Conservation (phyloP, 2,797 vertebrate genomes). For the Aldrovandia affinis region DNA sequence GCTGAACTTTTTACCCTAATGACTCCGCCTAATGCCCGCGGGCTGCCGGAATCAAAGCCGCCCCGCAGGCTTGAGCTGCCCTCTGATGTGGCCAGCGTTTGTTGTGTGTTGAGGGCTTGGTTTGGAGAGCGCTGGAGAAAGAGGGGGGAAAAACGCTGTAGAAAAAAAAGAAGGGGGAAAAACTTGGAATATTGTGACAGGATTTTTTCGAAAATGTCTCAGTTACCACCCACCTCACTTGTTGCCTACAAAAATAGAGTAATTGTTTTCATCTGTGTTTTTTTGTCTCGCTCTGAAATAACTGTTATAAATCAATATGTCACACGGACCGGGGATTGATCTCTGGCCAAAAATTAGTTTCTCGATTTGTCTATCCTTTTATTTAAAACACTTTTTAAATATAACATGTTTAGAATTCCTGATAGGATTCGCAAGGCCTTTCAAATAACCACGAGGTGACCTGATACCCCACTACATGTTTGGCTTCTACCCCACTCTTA, state of each 20-base stretch:
- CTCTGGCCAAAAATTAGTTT: slow-evolving; percentile 48
- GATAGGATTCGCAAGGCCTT: slow-evolving; percentile 25
- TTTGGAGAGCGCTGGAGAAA: slow-evolving; percentile 45
- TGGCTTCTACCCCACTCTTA: neutral
- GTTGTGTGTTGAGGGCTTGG: slow-evolving; percentile 82
- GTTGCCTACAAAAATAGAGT: slow-evolving; percentile 86
- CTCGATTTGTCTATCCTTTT: slow-evolving; percentile 41
- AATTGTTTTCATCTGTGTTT: slow-evolving; percentile 88
- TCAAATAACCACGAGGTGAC: slow-evolving; percentile 1
- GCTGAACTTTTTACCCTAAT: slow-evolving; percentile 99
- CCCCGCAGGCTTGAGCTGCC: slow-evolving; percentile 81
- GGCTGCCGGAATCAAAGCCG: slow-evolving; percentile 89
- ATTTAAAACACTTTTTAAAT: slow-evolving; percentile 42
- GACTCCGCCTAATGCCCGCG: slow-evolving; percentile 90
- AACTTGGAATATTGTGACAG: slow-evolving; percentile 76
- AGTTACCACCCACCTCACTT: slow-evolving; percentile 86
- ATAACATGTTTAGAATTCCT: slow-evolving; percentile 36
- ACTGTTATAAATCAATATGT: slow-evolving; percentile 82
- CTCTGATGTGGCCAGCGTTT: slow-evolving; percentile 92
- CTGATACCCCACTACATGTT: slow-evolving; percentile 23
- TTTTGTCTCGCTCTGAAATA: slow-evolving; percentile 71
- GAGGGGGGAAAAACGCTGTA: slow-evolving; percentile 59
- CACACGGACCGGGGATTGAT: slow-evolving; percentile 57
- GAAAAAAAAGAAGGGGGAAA: slow-evolving; percentile 38
- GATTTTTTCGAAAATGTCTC: slow-evolving; percentile 72